A percentile compares a stretch with the other conserved stretches of the same genome.
Conservation (phyloP, 2,888 invertebrate genomes). For the Blera fallax region DNA sequence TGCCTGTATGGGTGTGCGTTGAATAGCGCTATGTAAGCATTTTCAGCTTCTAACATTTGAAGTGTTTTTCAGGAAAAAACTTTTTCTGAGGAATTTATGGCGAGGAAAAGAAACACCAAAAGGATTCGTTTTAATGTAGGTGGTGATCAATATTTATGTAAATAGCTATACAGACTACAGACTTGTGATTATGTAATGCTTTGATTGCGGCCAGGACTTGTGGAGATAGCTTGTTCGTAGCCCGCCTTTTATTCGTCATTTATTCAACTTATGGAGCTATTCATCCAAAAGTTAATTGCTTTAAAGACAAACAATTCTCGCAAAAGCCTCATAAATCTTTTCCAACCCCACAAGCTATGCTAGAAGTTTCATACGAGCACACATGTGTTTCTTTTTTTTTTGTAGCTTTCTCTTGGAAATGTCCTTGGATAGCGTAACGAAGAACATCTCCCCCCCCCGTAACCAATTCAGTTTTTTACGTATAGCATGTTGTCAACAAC, state of each 20-base stretch:
- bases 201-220: constrained; percentile 4
- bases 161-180: neutral
- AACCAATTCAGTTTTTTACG: constrained; percentile 30
- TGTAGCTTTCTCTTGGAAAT: neutral
- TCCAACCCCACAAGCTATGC: constrained; percentile 1
- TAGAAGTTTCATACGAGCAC: neutral
- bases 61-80: constrained; percentile 43
- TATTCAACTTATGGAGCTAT: constrained; percentile 19
- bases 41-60: constrained; percentile 29
- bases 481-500: constrained; percentile 28
- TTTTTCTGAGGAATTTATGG: constrained; percentile 20
- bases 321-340: constrained; percentile 16
- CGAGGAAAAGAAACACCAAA: constrained; percentile 1
- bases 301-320: constrained; percentile 11
- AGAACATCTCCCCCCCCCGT: constrained; percentile 16
- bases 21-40: constrained; percentile 26
- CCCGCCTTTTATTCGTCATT: constrained; percentile 4
- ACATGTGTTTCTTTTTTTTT: neutral
- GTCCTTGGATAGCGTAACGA: constrained; percentile 40
- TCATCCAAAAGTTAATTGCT: constrained; percentile 11
- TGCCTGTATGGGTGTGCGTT: constrained; percentile 6
- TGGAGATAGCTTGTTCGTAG: neutral
- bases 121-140: constrained; percentile 29
- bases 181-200: constrained; percentile 38
- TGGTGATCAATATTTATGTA: constrained; percentile 42